Base-by-base conservation (phyloP, 1,140 invertebrate species). In the Helicorthomorpha holstii region DNA sequence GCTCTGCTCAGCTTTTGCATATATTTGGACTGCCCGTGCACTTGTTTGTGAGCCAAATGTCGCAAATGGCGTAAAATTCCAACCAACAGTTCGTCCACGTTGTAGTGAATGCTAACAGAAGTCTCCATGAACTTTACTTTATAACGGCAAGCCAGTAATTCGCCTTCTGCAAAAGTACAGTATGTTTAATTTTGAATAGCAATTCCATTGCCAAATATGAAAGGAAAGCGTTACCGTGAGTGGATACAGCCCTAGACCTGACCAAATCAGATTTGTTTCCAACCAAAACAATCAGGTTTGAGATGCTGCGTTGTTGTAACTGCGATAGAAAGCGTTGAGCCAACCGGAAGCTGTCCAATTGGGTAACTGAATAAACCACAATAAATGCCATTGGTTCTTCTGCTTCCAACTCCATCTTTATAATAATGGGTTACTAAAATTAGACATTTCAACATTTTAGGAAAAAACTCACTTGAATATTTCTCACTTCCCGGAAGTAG, bases 71-170 rank as follows among this genome's bases (percentile, higher is more conserved):
- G 83, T 29, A 86, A 70, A 42, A 82, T 78, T 3, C 82, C 82
- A 14, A 88, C 85, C 2, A 90, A 71, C 0, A 90, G 73, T 58
- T 89, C 84, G 67, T 90, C 85, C 23, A 88, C 84, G 60, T 89
- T 88, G 69, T 89, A 85, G 69, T 87, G 89, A 60, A 91, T 88
- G 12, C 83, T 85, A 14, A 89, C 85, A 3, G 85, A 89, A 29
- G 89, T 81, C 68, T 91, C 86, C 44, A 85, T 83, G 69, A 87
- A 91, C 66, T 90, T 91, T 23, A 80, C 80, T 45, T 82, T 77
- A 64, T 83, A 86, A 1, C 82, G 83, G 62, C 83, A 86, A 0
- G 85, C 85, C 57, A 88, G 66, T 61, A 83, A 86, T 67, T 85
- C 85, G 22, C 85, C 85, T 73, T 89, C 85, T 88, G 72, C 48